Percentiles rank a stretch among this genome's conserved stretches.
Conservation (phyloP, 2,113 vertebrate species). For the Numenius arquata region DNA sequence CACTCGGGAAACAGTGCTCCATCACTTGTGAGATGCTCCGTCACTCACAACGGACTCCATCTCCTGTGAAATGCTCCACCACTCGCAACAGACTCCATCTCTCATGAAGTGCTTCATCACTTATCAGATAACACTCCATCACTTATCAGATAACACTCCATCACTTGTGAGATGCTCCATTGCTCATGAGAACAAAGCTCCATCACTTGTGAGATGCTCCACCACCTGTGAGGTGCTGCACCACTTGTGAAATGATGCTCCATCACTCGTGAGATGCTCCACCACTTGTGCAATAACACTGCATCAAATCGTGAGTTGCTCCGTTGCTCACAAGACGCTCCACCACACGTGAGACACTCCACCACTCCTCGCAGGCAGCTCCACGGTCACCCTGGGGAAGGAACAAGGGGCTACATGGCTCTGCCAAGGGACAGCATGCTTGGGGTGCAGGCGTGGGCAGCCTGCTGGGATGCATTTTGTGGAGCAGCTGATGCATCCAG, state of each 20-base stretch:
- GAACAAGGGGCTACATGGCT: not conserved
- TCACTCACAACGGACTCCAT: not conserved
- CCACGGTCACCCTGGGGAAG: fast-evolving
- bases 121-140: too few species aligned
- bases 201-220: too few species aligned
- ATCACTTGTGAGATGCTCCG: too few species aligned
- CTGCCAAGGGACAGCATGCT: not conserved
- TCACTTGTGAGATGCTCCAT: fast-evolving
- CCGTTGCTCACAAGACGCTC: not conserved
- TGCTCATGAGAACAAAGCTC: too few species aligned
- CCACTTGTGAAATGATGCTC: not conserved
- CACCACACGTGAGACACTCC: not conserved
- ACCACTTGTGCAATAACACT: not conserved
- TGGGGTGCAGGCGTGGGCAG: not conserved
- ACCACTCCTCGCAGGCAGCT: not conserved
- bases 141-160: not conserved
- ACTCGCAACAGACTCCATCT: too few species aligned
- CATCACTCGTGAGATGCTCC: not conserved
- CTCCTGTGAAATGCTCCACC: fast-evolving
- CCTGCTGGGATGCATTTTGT: not conserved
- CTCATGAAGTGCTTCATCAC: too few species aligned
- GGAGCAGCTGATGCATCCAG: not conserved
- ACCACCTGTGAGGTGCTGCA: not conserved
- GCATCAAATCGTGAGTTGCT: not conserved
- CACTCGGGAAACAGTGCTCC: not conserved